Conservation (phyloP, 2,797 vertebrate species). For the Xiphophorus birchmanni region DNA sequence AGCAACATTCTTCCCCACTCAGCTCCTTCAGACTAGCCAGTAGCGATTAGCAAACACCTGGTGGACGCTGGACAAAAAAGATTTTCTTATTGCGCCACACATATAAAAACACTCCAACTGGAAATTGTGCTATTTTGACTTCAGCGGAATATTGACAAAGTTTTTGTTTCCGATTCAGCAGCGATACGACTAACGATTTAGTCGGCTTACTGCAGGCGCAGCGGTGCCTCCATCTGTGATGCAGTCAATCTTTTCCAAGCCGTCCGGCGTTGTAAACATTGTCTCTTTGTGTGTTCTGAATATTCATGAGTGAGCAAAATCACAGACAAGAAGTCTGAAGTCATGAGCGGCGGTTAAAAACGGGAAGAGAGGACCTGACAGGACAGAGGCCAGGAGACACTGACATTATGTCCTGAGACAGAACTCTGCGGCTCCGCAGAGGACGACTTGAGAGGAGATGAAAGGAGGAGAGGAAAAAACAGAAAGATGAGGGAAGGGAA, state of each 20-base stretch:
- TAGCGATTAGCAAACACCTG: no score
- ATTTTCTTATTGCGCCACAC: no score
- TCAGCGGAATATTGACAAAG: no score
- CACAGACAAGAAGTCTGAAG: constrained; percentile 23
- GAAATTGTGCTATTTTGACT: no score
- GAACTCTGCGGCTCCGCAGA: constrained; percentile 44
- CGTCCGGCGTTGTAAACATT: neutral
- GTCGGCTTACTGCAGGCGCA: constrained; percentile 35
- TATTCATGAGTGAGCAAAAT: constrained; percentile 30
- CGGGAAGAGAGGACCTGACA: constrained; percentile 20
- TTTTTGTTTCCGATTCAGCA: neutral
- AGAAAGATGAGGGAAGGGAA: constrained; percentile 16
- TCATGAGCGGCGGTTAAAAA: constrained; percentile 17
- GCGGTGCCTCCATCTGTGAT: constrained; percentile 54
- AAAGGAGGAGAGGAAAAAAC: constrained; percentile 31
- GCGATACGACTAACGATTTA: constrained; percentile 37
- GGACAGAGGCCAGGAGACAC: constrained; percentile 23
- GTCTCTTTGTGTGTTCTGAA: constrained; percentile 18
- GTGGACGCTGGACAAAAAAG: no score
- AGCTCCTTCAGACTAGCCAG: no score
- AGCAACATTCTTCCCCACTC: no score
- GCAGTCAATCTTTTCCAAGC: constrained; percentile 21
- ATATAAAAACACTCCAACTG: no score
- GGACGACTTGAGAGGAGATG: constrained; percentile 47
- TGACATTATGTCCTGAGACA: constrained; percentile 45